A percentile compares a stretch with the other conserved stretches of the same genome.
phyloP scores from a whole-genome alignment of 2,888 invertebrate species.

The Caenorhabditis japonica region DNA sequence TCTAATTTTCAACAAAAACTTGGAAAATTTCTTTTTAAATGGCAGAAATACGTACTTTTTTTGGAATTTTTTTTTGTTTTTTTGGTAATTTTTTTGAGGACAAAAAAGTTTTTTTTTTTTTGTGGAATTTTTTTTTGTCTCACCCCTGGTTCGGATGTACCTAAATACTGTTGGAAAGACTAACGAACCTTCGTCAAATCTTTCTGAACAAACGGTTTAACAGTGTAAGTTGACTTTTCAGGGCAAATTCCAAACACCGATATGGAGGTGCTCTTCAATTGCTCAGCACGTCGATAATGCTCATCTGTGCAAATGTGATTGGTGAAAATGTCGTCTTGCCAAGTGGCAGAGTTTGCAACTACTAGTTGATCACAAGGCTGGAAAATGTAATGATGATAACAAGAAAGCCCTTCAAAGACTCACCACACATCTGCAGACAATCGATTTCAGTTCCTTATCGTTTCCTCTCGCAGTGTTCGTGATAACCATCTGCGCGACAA shows the following conservation, averaged over 20 bases:
- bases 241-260: slow-evolving; percentile 29
- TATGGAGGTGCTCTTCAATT: slow-evolving; percentile 10
- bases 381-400: background rate
- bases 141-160: too few relatives aligned
- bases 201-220: slow-evolving; percentile 55
- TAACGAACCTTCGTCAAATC: slow-evolving; percentile 54
- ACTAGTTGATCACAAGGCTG: slow-evolving; percentile 44
- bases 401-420: background rate
- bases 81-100: too few relatives aligned
- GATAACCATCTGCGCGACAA: slow-evolving; percentile 20
- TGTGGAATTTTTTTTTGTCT: too few relatives aligned
- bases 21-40: too few relatives aligned
- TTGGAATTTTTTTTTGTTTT: too few relatives aligned
- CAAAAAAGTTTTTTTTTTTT: too few relatives aligned
- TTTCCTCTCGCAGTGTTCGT: slow-evolving; percentile 9
- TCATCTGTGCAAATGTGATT: slow-evolving; percentile 41
- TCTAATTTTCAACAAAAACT: too few relatives aligned
- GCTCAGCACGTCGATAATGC: slow-evolving; percentile 24
- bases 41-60: too few relatives aligned
- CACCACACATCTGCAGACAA: slow-evolving; percentile 37
- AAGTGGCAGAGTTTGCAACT: slow-evolving; percentile 14
- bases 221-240: slow-evolving; percentile 50
- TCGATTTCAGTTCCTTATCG: slow-evolving; percentile 20
- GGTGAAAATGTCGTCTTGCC: slow-evolving; percentile 38
- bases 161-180: background rate